Conservation (phyloP, 2,888 invertebrate species). For the Rambutsinella grinnellia region DNA sequence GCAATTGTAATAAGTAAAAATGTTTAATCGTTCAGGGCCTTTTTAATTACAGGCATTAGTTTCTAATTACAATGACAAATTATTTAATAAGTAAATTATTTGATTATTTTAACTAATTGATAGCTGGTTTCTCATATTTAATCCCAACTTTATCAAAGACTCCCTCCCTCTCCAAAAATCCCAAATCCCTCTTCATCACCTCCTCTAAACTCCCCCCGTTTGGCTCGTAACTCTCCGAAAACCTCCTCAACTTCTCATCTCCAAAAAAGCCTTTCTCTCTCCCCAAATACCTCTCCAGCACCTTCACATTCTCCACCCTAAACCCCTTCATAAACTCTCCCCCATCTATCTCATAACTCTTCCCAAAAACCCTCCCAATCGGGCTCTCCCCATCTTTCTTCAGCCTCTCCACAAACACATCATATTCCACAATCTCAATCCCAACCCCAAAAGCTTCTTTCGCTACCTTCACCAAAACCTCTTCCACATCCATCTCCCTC, state of each 20-base stretch:
- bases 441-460: constrained; percentile 12
- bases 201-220: not conserved
- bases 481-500: not conserved
- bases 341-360: not conserved
- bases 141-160: constrained; percentile 34
- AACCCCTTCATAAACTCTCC: constrained; percentile 4
- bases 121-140: too few species aligned
- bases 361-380: not conserved
- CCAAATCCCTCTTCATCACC: constrained; percentile 16
- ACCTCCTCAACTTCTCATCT: not conserved
- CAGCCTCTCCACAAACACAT: not conserved
- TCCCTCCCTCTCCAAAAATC: constrained; percentile 9
- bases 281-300: not conserved
- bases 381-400: not conserved
- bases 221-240: not conserved
- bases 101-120: too few species aligned
- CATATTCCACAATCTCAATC: constrained; percentile 5
- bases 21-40: too few species aligned
- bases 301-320: not conserved
- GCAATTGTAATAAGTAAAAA: too few species aligned
- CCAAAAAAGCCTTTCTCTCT: not conserved
- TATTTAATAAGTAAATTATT: too few species aligned
- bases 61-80: too few species aligned
- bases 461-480: constrained; percentile 22
- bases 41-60: too few species aligned